phyloP scores from a whole-genome alignment of 2,113 vertebrate species.

The Phaetusa simplex region DNA sequence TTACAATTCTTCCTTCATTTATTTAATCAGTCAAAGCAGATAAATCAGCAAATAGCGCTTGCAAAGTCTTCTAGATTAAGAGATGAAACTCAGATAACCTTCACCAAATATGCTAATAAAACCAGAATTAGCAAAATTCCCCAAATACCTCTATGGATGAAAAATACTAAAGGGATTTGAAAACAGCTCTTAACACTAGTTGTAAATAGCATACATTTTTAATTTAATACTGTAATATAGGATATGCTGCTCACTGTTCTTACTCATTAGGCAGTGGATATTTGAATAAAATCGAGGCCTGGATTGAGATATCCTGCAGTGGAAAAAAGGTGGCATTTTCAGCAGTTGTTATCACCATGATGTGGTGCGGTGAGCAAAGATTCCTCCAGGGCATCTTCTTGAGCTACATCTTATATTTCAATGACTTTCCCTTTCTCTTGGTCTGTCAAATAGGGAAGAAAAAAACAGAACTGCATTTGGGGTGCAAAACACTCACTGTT shows the following conservation, averaged over 20 bases:
- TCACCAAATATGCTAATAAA: slow-evolving; percentile 37
- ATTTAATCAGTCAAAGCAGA: slow-evolving; percentile 26
- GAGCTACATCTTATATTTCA: neutral
- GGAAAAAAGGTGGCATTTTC: neutral
- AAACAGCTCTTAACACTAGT: neutral
- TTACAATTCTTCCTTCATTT: slow-evolving; percentile 42
- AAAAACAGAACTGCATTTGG: neutral
- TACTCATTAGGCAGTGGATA: neutral
- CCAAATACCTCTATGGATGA: slow-evolving; percentile 9
- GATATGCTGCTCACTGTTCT: neutral
- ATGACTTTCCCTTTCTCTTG: neutral
- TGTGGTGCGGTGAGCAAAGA: neutral
- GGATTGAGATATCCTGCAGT: neutral
- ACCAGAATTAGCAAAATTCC: slow-evolving; percentile 16
- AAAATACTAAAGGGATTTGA: slow-evolving; percentile 6
- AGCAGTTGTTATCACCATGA: neutral
- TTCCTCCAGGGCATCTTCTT: neutral
- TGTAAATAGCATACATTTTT: neutral
- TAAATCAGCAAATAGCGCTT: slow-evolving; percentile 27
- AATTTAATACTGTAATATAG: neutral
- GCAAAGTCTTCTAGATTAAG: slow-evolving; percentile 14
- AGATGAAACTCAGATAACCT: neutral
- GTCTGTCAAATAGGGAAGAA: neutral
- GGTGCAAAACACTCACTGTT: neutral
- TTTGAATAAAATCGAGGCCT: neutral